These are phyloP conservation scores for Thyatira batis DNA, from an alignment of 2,888 invertebrate genomes.

Conservation along the genomic window DNA sequence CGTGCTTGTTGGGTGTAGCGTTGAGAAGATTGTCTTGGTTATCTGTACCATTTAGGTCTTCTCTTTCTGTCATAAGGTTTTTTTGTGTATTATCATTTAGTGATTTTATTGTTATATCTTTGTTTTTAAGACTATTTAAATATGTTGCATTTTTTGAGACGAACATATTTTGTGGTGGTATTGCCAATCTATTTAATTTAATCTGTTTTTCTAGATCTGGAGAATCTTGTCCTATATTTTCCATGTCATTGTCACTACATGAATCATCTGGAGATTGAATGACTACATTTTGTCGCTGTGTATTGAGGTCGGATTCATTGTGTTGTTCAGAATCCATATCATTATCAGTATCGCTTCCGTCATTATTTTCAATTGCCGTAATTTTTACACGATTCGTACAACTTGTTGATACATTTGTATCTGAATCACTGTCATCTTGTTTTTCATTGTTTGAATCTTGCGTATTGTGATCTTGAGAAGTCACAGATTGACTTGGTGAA, in stretches of 20 bases:
- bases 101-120: slow-evolving; percentile 51
- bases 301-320: slow-evolving; percentile 21
- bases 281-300: slow-evolving; percentile 33
- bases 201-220: slow-evolving; percentile 50
- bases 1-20: slow-evolving; percentile 42
- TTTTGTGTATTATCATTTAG: slow-evolving; percentile 24
- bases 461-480: slow-evolving; percentile 30
- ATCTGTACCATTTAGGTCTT: slow-evolving; percentile 24
- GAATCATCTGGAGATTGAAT: slow-evolving; percentile 57
- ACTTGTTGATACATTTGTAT: too few species aligned
- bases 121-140: slow-evolving; percentile 51
- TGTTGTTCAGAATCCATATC: slow-evolving; percentile 30
- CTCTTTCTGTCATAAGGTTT: slow-evolving; percentile 16
- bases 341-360: slow-evolving; percentile 32
- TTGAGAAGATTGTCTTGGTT: slow-evolving; percentile 39
- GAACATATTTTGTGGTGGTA: slow-evolving; percentile 23
- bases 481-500: slow-evolving; percentile 36
- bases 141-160: slow-evolving; percentile 26
- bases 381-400: slow-evolving; percentile 53
- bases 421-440: slow-evolving; percentile 43
- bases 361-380: slow-evolving; percentile 53
- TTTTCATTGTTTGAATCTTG: slow-evolving; percentile 29
- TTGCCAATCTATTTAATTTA: slow-evolving; percentile 38
- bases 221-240: slow-evolving; percentile 36
- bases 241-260: slow-evolving; percentile 42